These are phyloP conservation scores for Ditylenchus weischeri DNA, from an alignment of 2,888 invertebrate genomes.

Conservation along the genomic window DNA sequence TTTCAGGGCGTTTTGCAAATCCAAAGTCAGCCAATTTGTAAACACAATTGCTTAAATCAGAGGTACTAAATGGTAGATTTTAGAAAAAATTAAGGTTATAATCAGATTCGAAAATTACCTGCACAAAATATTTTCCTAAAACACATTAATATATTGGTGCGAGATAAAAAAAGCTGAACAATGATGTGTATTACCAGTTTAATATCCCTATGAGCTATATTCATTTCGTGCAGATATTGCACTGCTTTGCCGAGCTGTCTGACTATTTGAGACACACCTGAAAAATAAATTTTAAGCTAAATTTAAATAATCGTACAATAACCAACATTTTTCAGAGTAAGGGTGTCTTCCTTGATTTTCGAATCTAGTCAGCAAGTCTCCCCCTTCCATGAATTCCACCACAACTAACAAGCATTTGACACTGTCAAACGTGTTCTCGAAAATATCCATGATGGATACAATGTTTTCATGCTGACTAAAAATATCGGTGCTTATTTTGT, in stretches of 20 bases:
- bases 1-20: slow-evolving; percentile 87
- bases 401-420: slow-evolving; percentile 88
- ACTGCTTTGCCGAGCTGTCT: slow-evolving; percentile 92
- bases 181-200: slow-evolving; percentile 15
- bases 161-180: no score
- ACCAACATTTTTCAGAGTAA: slow-evolving; percentile 80
- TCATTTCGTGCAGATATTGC: slow-evolving; percentile 83
- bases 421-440: slow-evolving; percentile 87
- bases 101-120: slow-evolving; percentile 60
- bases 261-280: slow-evolving; percentile 90
- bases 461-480: slow-evolving; percentile 85
- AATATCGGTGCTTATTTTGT: slow-evolving; percentile 12
- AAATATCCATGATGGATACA: slow-evolving; percentile 87
- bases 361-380: slow-evolving; percentile 91
- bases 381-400: slow-evolving; percentile 99
- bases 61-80: slow-evolving; percentile 36
- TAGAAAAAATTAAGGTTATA: neutral
- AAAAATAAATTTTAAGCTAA: slow-evolving; percentile 35
- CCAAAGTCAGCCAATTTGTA: slow-evolving; percentile 97
- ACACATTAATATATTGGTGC: neutral
- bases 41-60: slow-evolving; percentile 70
- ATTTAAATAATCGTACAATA: neutral
- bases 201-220: slow-evolving; percentile 71
- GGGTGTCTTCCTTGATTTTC: slow-evolving; percentile 90
- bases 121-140: slow-evolving; percentile 69